These are phyloP conservation scores for Etia nguti DNA, from an alignment of 2,113 vertebrate genomes.

Conservation along the genomic window DNA sequence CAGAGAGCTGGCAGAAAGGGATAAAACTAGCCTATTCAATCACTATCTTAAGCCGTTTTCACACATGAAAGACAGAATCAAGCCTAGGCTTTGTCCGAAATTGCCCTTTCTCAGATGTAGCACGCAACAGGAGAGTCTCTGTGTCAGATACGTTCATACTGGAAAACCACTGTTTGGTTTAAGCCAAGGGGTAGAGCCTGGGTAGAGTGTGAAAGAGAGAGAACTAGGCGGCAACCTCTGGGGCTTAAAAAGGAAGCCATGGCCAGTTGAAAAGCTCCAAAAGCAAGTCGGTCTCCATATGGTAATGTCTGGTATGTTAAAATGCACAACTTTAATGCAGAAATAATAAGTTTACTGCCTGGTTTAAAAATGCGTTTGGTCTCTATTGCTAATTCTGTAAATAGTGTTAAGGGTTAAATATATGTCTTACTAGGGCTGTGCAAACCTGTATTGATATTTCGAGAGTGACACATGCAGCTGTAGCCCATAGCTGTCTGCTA, in stretches of 20 bases:
- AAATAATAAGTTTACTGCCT: neutral
- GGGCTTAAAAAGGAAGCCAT: neutral
- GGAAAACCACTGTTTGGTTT: neutral
- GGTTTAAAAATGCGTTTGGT: neutral
- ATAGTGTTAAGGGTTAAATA: neutral
- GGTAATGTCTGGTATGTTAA: neutral
- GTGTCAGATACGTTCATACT: neutral
- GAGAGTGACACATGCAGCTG: neutral
- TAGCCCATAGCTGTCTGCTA: neutral
- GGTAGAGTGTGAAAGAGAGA: neutral
- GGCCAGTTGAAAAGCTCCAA: neutral
- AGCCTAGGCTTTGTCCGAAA: neutral
- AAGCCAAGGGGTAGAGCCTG: neutral
- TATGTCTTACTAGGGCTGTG: neutral
- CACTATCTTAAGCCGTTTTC: neutral
- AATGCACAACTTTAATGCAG: neutral
- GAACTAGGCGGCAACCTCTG: neutral
- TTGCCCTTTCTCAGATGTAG: neutral
- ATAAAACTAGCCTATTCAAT: neutral
- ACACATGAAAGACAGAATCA: neutral
- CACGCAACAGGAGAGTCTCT: neutral
- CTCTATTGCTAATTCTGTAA: neutral
- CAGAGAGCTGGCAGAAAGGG: neutral
- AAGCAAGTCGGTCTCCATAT: neutral
- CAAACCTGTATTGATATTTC: neutral